Evolutionary conservation across 2,113 vertebrate genomes (phyloP).

Genomic region (Rhea pennata): DNA sequence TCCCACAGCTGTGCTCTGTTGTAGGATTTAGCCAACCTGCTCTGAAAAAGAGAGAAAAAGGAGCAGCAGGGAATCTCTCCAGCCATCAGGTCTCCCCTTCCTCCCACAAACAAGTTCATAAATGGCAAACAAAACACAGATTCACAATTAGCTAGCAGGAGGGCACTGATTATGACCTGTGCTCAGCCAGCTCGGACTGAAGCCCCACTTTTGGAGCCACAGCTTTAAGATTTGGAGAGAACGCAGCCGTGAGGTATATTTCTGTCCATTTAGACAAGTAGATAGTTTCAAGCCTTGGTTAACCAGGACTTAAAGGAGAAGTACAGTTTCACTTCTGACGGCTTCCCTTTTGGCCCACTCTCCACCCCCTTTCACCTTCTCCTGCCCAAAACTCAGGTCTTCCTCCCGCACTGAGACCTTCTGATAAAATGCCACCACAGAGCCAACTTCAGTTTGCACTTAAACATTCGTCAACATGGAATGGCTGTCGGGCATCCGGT

Average conservation of each 20-base stretch:
- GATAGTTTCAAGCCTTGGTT: constrained; percentile 76
- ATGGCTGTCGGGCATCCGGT: constrained; percentile 55
- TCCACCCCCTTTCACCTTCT: constrained; percentile 37
- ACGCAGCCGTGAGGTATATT: constrained; percentile 78
- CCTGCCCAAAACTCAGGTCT: constrained; percentile 36
- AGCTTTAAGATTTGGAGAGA: constrained; percentile 35
- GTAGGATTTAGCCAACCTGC: not conserved
- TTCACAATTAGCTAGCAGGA: not conserved
- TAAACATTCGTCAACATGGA: constrained; percentile 23
- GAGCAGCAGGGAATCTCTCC: not conserved
- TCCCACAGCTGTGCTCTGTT: not conserved
- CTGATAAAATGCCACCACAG: constrained; percentile 26
- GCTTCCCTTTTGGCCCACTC: not conserved
- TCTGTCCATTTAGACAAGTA: constrained; percentile 68
- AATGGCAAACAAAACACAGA: not conserved
- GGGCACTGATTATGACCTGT: not conserved
- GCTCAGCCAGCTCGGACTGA: constrained; percentile 5
- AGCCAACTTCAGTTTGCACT: not conserved
- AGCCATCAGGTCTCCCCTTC: not conserved
- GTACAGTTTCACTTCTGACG: not conserved
- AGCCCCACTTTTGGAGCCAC: constrained; percentile 17
- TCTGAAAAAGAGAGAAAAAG: not conserved
- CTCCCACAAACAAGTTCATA: not conserved
- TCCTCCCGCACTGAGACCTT: constrained; percentile 19
- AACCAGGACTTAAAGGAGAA: constrained; percentile 65